These are phyloP conservation scores for Anthrax anthrax DNA, from an alignment of 2,888 invertebrate species.

Conservation along the genomic window DNA sequence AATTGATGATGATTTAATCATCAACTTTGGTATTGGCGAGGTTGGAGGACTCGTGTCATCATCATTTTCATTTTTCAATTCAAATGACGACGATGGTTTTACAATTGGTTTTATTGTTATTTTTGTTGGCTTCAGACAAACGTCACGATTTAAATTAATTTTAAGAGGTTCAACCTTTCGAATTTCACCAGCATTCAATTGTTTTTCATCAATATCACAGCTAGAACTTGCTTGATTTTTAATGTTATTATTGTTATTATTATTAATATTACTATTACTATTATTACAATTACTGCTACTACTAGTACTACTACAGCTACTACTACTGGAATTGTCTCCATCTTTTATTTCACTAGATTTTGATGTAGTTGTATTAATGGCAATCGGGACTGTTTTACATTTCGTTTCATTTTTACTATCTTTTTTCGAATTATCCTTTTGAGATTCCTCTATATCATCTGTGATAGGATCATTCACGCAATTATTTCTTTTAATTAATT, in stretches of 20 bases:
- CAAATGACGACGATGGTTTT: conserved; percentile 15
- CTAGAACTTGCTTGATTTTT: conserved; percentile 5
- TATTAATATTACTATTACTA: not conserved
- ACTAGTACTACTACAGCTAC: not conserved
- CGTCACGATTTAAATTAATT: conserved; percentile 27
- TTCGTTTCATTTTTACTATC: not conserved
- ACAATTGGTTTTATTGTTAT: conserved; percentile 27
- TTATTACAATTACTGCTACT: not conserved
- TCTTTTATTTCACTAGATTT: not conserved
- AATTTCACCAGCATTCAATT: conserved; percentile 5
- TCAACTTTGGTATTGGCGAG: conserved; percentile 19
- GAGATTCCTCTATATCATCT: conserved; percentile 5
- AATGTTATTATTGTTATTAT: too few species aligned
- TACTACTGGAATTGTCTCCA: not conserved
- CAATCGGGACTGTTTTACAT: not conserved
- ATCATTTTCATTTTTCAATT: not conserved
- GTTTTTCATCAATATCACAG: conserved; percentile 4
- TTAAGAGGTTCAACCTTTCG: conserved; percentile 35
- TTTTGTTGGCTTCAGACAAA: conserved; percentile 14
- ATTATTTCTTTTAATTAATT: conserved; percentile 3
- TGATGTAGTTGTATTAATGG: conserved; percentile 2
- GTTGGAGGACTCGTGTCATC: not conserved
- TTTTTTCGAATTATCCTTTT: not conserved
- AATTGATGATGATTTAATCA: conserved; percentile 16
- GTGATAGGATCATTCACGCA: conserved; percentile 2